These are phyloP conservation scores for Andrena bicolor DNA, from an alignment of 2,888 invertebrate genomes.

Conservation along the genomic window DNA sequence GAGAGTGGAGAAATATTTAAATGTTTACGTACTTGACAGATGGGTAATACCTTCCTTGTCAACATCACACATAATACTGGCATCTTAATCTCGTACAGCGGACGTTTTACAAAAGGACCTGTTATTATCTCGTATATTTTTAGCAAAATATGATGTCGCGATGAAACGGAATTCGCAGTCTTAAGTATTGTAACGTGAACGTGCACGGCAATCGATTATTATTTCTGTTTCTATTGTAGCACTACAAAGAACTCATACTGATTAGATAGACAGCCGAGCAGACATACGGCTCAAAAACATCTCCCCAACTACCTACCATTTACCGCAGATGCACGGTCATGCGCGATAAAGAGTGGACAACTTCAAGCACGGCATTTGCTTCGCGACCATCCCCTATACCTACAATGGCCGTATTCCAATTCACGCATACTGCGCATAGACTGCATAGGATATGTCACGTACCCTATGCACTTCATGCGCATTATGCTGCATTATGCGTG, in stretches of 20 bases:
- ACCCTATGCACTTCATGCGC: too few relatives aligned
- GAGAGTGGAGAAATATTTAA: neutral
- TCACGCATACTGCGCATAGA: too few relatives aligned
- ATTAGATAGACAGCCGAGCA: neutral
- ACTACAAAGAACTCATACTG: neutral
- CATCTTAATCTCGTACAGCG: neutral
- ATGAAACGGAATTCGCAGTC: neutral
- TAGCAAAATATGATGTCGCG: neutral
- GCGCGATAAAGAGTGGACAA: too few relatives aligned
- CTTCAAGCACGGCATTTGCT: too few relatives aligned
- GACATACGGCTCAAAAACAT: too few relatives aligned
- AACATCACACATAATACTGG: neutral
- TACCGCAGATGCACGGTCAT: too few relatives aligned
- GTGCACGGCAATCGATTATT: neutral
- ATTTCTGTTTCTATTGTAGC: neutral
- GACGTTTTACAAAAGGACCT: neutral
- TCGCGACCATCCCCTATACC: too few relatives aligned
- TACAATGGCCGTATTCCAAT: too few relatives aligned
- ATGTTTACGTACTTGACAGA: neutral
- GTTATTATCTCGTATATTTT: neutral
- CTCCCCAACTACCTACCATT: too few relatives aligned
- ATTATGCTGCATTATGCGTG: too few relatives aligned
- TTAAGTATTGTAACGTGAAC: neutral
- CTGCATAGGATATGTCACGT: too few relatives aligned
- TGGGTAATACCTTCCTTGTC: neutral